These are phyloP conservation scores for Paradisaea rubra DNA, from an alignment of 2,113 vertebrate species.

Conservation along the genomic window DNA sequence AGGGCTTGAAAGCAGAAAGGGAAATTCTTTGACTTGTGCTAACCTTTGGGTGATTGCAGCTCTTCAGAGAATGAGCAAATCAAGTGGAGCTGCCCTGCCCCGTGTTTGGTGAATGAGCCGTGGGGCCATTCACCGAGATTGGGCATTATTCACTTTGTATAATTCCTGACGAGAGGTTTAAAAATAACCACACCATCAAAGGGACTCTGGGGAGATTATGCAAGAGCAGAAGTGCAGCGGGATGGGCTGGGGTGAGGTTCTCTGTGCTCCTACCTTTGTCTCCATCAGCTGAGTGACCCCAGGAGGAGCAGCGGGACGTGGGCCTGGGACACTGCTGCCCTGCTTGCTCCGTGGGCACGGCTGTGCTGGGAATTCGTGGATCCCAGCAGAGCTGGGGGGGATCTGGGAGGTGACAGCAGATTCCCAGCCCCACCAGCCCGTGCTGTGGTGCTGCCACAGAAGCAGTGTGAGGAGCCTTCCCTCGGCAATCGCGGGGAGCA, in stretches of 20 bases:
- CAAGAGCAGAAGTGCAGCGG: neutral
- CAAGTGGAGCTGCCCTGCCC: constrained; percentile 48
- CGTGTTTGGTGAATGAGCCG: neutral
- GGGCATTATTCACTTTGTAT: neutral
- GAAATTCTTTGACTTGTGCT: constrained; percentile 33
- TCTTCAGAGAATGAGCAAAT: constrained; percentile 58
- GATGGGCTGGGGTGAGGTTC: neutral
- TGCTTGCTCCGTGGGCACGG: rapidly evolving
- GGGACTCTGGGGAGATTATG: neutral
- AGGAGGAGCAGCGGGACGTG: rapidly evolving
- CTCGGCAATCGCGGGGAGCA: neutral
- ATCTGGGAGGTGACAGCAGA: neutral
- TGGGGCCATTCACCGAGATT: neutral
- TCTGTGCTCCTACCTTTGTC: neutral
- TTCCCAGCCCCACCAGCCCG: neutral
- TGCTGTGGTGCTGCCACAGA: rapidly evolving
- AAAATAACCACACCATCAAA: constrained; percentile 6
- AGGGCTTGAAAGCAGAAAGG: constrained; percentile 35
- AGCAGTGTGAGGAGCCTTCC: neutral
- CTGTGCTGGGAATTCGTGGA: neutral
- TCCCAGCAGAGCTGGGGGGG: neutral
- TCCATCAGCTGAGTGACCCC: neutral
- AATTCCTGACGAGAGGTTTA: constrained; percentile 17
- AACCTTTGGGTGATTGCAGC: constrained; percentile 55
- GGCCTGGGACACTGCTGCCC: rapidly evolving